A percentile compares a stretch with the other conserved stretches of the same genome.
phyloP scores from a whole-genome alignment of 2,888 invertebrate genomes.

The Aphidoletes aphidimyza region DNA sequence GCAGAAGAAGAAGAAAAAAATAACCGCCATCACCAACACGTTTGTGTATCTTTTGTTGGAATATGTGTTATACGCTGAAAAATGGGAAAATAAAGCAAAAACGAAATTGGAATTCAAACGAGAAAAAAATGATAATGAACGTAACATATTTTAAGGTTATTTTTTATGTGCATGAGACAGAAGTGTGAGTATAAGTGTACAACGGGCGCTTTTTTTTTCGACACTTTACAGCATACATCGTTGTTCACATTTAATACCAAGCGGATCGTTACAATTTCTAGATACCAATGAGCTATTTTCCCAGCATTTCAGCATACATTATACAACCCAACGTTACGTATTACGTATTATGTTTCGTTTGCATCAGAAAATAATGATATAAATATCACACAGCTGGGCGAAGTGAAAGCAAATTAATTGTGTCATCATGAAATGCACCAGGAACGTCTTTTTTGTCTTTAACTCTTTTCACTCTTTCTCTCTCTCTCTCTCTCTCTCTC shows the following conservation, averaged over 20 bases:
- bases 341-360: constrained; percentile 3
- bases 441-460: constrained; percentile 21
- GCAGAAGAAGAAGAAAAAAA: no score
- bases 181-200: not conserved
- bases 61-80: not conserved
- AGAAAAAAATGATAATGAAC: constrained; percentile 26
- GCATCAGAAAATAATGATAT: constrained; percentile 39
- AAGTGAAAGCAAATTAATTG: constrained; percentile 47
- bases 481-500: not conserved
- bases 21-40: not conserved
- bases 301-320: not conserved
- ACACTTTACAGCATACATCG: not conserved
- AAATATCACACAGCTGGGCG: constrained; percentile 45
- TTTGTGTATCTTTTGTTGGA: not conserved
- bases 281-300: constrained; percentile 34
- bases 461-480: no score
- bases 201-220: not conserved
- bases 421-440: constrained; percentile 48
- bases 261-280: constrained; percentile 9
- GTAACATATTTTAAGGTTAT: constrained; percentile 53
- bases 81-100: not conserved
- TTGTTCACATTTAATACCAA: constrained; percentile 28
- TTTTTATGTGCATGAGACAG: not conserved
- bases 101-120: not conserved
- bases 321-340: constrained; percentile 10